These are phyloP conservation scores for Thamnophis elegans DNA, from an alignment of 2,797 vertebrate species.

Conservation along the genomic window DNA sequence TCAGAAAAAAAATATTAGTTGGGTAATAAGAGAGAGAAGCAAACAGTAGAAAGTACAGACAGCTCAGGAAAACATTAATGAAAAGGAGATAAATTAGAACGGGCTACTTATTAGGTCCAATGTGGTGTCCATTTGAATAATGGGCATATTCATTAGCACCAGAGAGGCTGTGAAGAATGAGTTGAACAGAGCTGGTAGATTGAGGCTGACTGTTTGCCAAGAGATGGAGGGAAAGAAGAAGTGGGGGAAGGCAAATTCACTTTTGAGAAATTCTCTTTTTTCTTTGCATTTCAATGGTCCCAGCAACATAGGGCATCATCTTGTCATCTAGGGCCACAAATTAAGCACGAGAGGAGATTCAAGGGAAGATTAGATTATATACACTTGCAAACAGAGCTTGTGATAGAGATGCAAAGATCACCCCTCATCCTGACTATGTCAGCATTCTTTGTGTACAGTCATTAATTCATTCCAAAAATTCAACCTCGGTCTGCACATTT, in stretches of 20 bases:
- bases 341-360: not conserved
- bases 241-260: not conserved
- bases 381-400: not conserved
- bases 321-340: not conserved
- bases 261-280: not conserved
- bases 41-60: constrained; percentile 45
- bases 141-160: constrained; percentile 57
- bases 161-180: constrained; percentile 54
- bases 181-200: constrained; percentile 25
- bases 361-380: not conserved
- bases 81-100: constrained; percentile 58
- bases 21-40: constrained; percentile 23
- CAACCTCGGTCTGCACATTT: not conserved
- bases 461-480: not conserved
- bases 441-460: not conserved
- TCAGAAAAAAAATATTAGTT: constrained; percentile 27
- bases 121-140: constrained; percentile 54
- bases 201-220: constrained; percentile 27
- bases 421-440: not conserved
- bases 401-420: not conserved
- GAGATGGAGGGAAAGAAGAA: constrained; percentile 2
- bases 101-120: constrained; percentile 36
- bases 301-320: not conserved
- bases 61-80: constrained; percentile 56
- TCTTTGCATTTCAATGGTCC: not conserved